Base-by-base conservation (phyloP, 2,113 vertebrate species). In the Haemorhous mexicanus region DNA sequence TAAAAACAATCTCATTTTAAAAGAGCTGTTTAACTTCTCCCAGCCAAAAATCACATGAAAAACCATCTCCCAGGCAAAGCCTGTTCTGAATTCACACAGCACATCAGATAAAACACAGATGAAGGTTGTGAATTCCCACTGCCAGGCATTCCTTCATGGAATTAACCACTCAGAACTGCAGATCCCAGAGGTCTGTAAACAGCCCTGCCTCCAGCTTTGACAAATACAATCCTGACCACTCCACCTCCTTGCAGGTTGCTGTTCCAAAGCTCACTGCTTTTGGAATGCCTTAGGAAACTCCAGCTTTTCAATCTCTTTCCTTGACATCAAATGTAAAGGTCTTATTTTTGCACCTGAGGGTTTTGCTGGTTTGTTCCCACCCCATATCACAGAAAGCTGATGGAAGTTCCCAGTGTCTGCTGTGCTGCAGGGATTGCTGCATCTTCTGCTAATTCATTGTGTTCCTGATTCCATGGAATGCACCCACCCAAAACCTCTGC, bases 21-120 rank as follows among this genome's bases (percentile, higher is more conserved):
- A 87, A 86, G 67, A 93, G 68, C 61, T 49, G 41, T 86, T 94
- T 88, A 80, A 90, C 39, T 95, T 90, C 62, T 52, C 73, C 52
- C 73, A 47, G 43, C 6, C 32, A 53, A 88, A 93, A 94, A 56
- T 37, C n/a, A 67, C 0, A 5, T 21, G 75, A 85, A 59, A 88
- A 94, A 12, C 27, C 53, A 52, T 47, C 43, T 87, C 62, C 50
- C 37, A 58, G 66, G 52, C 78, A 91, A 76, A 87, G 75, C 28
- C 8, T 11, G 24, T 12, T 78, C 78, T 76, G 44, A 84, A 67
- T 55, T 81, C 77, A 58, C 35, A 21, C 53, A 74, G 72, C 22
- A 59, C 1, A 0, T 23, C 27, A 72, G 49, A 70, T 8, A 61
- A 85, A 33, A 43, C 49, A 16, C 74, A 72, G 85, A 62, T 44